Conservation (phyloP, 2,888 invertebrate species). For the Campoplex capitator region DNA sequence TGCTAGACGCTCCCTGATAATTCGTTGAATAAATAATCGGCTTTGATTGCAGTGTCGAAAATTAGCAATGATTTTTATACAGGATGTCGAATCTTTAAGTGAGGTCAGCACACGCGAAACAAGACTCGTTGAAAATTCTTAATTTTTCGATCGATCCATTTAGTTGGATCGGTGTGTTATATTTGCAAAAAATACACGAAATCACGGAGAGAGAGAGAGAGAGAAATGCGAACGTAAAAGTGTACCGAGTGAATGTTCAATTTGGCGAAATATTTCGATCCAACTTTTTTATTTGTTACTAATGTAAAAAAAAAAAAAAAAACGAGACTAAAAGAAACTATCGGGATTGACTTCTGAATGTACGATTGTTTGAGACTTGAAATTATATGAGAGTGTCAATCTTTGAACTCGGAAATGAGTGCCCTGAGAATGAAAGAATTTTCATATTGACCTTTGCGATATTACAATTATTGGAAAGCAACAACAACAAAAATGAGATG, state of each 20-base stretch:
- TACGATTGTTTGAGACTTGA: background rate
- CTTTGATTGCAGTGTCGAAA: background rate
- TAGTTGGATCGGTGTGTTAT: background rate
- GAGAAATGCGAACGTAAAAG: background rate
- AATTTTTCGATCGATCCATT: slow-evolving; percentile 8
- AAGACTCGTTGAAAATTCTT: slow-evolving; percentile 32
- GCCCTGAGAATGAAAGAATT: slow-evolving; percentile 20
- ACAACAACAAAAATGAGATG: slow-evolving; percentile 68
- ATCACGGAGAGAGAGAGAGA: background rate
- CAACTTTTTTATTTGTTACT: background rate
- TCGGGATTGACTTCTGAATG: slow-evolving; percentile 5
- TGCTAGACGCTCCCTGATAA: background rate
- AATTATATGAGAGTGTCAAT: background rate
- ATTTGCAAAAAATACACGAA: background rate
- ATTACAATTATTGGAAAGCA: slow-evolving; percentile 65
- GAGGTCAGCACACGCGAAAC: background rate
- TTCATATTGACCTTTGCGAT: slow-evolving; percentile 55
- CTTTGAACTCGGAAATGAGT: slow-evolving; percentile 3
- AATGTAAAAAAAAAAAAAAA: background rate
- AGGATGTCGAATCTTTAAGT: slow-evolving; percentile 55
- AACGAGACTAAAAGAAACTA: background rate
- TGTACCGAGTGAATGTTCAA: slow-evolving; percentile 8
- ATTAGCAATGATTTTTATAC: slow-evolving; percentile 11
- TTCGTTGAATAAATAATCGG: slow-evolving; percentile 16
- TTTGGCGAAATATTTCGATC: background rate